Conservation (phyloP, 2,113 vertebrate species). For the Calyptommatus sinebrachiatus region DNA sequence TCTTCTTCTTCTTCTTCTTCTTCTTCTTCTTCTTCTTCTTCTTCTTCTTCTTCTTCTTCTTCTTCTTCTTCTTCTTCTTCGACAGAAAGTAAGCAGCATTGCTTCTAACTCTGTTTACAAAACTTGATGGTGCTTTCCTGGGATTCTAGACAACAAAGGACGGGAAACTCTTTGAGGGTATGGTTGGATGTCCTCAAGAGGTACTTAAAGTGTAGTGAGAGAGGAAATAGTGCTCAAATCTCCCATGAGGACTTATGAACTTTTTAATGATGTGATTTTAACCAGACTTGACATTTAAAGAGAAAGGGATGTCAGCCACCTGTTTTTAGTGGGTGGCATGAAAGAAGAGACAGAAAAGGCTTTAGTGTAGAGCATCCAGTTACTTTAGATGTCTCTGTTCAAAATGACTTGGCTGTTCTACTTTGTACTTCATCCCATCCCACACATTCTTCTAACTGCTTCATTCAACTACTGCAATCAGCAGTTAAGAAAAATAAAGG, state of each 20-base stretch:
- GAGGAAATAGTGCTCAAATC: background rate
- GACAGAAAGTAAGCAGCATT: background rate
- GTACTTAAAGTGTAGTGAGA: background rate
- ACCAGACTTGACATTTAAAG: background rate
- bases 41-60: no score
- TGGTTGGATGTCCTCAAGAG: background rate
- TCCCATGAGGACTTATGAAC: background rate
- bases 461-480: background rate
- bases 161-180: background rate
- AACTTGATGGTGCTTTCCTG: background rate
- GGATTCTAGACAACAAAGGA: background rate
- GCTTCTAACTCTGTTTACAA: background rate
- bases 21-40: background rate
- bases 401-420: background rate
- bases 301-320: background rate
- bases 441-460: background rate
- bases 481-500: background rate
- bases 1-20: background rate
- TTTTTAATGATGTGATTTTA: background rate
- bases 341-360: slow-evolving; percentile 10
- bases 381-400: slow-evolving; percentile 15
- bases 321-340: slow-evolving; percentile 19
- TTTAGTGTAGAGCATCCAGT: slow-evolving; percentile 1
- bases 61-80: background rate
- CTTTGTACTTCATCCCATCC: background rate